Conservation (phyloP, 1,140 invertebrate genomes). For the Elymnias hypermnestra region DNA sequence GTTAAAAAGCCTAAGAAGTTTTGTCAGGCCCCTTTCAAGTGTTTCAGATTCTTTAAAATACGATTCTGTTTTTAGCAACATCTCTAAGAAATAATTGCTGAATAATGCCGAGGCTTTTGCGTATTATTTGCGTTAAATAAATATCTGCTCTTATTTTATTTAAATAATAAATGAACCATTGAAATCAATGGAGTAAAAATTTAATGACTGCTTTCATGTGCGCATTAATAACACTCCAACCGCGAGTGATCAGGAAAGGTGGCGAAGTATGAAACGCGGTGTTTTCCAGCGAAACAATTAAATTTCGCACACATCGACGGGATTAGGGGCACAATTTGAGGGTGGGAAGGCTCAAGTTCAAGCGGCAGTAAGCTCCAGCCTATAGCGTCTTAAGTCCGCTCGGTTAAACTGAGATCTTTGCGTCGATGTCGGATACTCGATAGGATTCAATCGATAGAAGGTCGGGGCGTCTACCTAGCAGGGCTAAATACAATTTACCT, state of each 20-base stretch:
- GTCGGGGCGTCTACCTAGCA: constrained; percentile 58
- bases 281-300: constrained; percentile 66
- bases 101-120: too few species aligned
- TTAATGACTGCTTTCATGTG: constrained; percentile 70
- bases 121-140: too few species aligned
- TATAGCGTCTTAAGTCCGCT: constrained; percentile 58
- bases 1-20: too few species aligned
- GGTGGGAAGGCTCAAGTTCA: constrained; percentile 31
- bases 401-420: constrained; percentile 52
- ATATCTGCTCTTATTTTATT: too few species aligned
- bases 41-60: too few species aligned
- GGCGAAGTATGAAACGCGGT: constrained; percentile 48
- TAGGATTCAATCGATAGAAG: constrained; percentile 57
- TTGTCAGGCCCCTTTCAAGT: too few species aligned
- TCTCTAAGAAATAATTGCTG: too few species aligned
- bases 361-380: constrained; percentile 38
- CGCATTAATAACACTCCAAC: constrained; percentile 58
- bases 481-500: constrained; percentile 76
- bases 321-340: constrained; percentile 42
- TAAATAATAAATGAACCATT: constrained; percentile 39
- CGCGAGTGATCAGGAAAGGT: constrained; percentile 47
- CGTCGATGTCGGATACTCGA: constrained; percentile 48
- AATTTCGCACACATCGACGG: constrained; percentile 58
- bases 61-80: too few species aligned
- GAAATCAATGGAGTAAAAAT: constrained; percentile 57